Base-by-base conservation (phyloP, 2,113 vertebrate species). In the Actenoides lindsayi region DNA sequence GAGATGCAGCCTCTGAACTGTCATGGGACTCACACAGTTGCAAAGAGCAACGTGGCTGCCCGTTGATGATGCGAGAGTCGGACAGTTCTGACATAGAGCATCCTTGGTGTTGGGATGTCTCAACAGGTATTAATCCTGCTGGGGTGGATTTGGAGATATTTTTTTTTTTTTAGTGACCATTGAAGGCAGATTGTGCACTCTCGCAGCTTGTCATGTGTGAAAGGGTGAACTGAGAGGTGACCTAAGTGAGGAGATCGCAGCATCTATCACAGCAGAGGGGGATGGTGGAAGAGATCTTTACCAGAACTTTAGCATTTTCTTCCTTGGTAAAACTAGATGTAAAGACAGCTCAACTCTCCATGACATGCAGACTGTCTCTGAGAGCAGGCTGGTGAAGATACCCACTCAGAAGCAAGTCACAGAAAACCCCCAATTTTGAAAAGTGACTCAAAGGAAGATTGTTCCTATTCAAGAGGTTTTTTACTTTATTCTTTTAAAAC, bases 1-100 rank as follows among this genome's bases (percentile, higher is more conserved):
- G 73, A 41, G 13, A 1, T 19, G 62, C 35, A 53, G 59, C 3
- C 1, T 37, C 24, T 23, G 68, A 67, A 10, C 60, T 2, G 0
- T 11, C 25, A 16, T 2, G 0, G 51, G 31, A 19, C 28, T 89
- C 41, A 16, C 13, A 11, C 9, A 4, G 0, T 41, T 70, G 31
- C 54, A 51, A 54, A 63, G 89, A 67, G 76, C 59, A 39, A 17
- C 1, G 0, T 25, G 41, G n/a, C n/a, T 80, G 75, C 44, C 57
- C 70, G 25, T 20, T 65, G 76, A 11, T 39, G 56, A 46, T 64
- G 35, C 0, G 0, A 39, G 23, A 75, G 42, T 2, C 33, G 35
- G 69, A 54, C 74, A 64, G 62, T 51, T 76, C 76, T 71, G 60
- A 33, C 30, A 14, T 48, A 31, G 56, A 68, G 39, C 31, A 20